Base-by-base conservation (phyloP, 2,797 vertebrate species). In the Mormyrops boulengeri region DNA sequence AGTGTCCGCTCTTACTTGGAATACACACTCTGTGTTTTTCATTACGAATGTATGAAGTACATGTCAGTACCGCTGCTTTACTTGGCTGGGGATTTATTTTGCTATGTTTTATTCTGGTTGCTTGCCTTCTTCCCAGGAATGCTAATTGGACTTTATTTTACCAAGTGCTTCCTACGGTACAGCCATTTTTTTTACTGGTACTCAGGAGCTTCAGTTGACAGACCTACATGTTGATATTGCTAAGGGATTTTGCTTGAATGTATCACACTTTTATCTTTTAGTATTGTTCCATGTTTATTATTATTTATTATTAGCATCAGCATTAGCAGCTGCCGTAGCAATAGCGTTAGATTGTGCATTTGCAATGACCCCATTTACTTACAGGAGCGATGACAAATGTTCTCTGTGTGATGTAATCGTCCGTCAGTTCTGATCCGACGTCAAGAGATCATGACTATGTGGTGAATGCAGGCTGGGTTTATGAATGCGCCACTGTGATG, bases 1-100 rank as follows among this genome's bases (percentile, higher is more conserved):
- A 95, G 95, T 95, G 95, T 96, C 94, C 94, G 95, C 95, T 94
- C 94, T 92, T 91, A 90, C 92, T 92, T 94, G 66, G 30, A 34
- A 34, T 14, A 14, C 66, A 34, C 30, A 12, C 26, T 22, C 26
- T 66, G 62, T 30, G 62, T 34, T 30, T 34, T 69, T 69, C 62
- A 69, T 69, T 34, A 69, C 34, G 66, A 14, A 38, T 34, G 66
- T 34, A 73, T 73, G 66, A 73, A 73, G 66, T 17, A 34, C 12
- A 34, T 5, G 30, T 73, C 66, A 14, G 30, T 38, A 73, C 11
- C 66, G 5, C 66, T 14, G 66, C 66, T 34, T 14, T 3, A 5
- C 66, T 38, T 73, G 66, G 26, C 30, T 73, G 30, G 66, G 30
- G 4, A 34, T 73, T 34, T 69, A 69, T 34, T 34, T 69, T 66